A percentile compares a stretch with the other conserved stretches of the same genome.
Conservation (phyloP, 2,888 invertebrate species). For the Trichacis sp. region DNA sequence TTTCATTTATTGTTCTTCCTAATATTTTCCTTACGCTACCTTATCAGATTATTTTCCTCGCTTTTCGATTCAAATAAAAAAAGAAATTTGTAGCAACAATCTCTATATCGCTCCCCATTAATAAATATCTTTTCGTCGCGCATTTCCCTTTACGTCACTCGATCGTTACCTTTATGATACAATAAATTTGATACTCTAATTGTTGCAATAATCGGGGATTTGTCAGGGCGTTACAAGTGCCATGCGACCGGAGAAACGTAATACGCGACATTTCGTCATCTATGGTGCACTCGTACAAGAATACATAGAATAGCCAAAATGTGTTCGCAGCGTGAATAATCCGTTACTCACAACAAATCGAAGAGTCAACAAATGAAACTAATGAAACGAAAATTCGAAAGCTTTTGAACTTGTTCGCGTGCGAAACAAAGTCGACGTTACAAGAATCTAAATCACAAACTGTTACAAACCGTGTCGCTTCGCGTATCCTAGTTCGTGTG, state of each 20-base stretch:
- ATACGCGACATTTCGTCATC: background rate
- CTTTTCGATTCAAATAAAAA: background rate
- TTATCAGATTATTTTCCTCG: slow-evolving; percentile 1
- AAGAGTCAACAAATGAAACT: no score
- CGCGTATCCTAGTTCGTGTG: slow-evolving; percentile 18
- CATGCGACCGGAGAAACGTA: background rate
- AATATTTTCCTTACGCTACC: slow-evolving; percentile 2
- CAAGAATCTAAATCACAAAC: no score
- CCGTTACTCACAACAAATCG: background rate
- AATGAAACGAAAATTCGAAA: no score
- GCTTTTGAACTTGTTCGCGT: no score
- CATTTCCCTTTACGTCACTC: background rate
- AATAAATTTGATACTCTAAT: slow-evolving; percentile 5
- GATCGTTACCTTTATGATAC: slow-evolving; percentile 3
- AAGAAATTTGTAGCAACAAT: slow-evolving; percentile 7
- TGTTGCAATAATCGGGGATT: background rate
- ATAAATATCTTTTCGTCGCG: slow-evolving; percentile 1
- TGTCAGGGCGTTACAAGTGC: background rate
- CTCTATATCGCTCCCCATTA: background rate
- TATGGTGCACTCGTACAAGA: background rate
- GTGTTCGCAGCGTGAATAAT: no score
- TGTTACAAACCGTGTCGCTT: background rate
- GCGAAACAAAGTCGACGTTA: no score
- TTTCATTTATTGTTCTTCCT: slow-evolving; percentile 7
- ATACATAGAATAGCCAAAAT: slow-evolving; percentile 1